Base-by-base conservation (phyloP, 2,113 vertebrate genomes). In the Centropus unirufus region DNA sequence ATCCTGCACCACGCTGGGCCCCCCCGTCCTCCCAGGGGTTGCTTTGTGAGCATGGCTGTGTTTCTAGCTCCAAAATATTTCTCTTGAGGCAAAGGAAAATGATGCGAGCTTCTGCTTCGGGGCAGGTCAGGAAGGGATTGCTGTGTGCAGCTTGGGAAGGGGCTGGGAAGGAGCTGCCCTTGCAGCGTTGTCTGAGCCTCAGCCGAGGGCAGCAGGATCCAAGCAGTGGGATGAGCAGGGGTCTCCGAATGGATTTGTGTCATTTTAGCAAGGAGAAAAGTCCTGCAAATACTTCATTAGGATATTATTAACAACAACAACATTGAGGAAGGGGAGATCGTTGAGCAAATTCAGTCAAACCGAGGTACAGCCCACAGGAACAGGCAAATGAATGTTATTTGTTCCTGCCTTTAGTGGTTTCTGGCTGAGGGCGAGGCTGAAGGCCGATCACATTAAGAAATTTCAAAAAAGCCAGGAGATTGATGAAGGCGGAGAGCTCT, bases 71-170 rank as follows among this genome's bases (percentile, higher is more conserved):
- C 64, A 90, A 68, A 96, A 78, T 83, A 86, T 32, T 95, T 72
- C 72, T 89, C 40, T 74, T 90, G 92, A 91, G 93, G 90, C 88
- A 90, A 64, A 93, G 78, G 83, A 89, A 94, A 94, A 89, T 95
- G 95, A 96, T 96, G 40, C 90, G 90, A 93, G 68, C 57, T 93
- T 93, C 34, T 90, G 82, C 92, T 94, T 57, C 68, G 83, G 93
- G 93, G 90, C 92, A 96, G 95, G 90, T 94, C 93, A 75, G 92
- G 90, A 72, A 84, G 93, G 86, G 75, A 26, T 7, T 62, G 90
- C 72, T 57, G 47, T 3, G 62, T 24, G 83, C 74, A 42, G 89
- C 24, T 67, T 36, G 84, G 34, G 74, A 55, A 83, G 93, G 57
- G 62, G 75, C 81, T 11, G 83, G 34, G 74, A 51, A 83, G 93